Conservation (phyloP, 2,113 vertebrate species). For the Alosa alosa region DNA sequence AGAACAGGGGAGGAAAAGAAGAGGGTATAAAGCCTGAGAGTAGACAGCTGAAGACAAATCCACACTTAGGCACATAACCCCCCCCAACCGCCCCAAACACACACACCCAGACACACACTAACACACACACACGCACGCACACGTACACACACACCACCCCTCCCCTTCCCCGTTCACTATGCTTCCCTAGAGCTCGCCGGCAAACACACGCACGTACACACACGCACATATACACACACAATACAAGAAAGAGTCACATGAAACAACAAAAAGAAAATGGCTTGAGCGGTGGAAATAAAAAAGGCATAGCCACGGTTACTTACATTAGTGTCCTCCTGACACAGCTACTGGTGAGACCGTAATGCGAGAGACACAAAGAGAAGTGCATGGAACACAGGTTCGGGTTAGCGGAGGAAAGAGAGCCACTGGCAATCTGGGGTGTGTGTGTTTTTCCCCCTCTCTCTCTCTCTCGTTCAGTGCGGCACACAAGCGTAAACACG, state of each 20-base stretch:
- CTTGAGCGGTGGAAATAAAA: neutral
- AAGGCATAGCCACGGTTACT: conserved; percentile 54
- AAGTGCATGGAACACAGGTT: conserved; percentile 60
- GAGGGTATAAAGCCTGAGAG: conserved; percentile 54
- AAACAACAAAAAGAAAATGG: conserved; percentile 7
- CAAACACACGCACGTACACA: conserved; percentile 48
- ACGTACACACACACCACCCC: conserved; percentile 34
- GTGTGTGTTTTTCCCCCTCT: conserved; percentile 20
- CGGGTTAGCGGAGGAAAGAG: conserved; percentile 36
- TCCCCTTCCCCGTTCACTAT: conserved; percentile 51
- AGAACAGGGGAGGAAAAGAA: conserved; percentile 46
- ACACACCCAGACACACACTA: neutral
- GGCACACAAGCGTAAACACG: conserved; percentile 53
- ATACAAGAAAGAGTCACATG: neutral
- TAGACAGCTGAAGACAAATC: conserved; percentile 76
- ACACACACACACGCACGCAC: conserved; percentile 24
- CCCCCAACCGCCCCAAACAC: conserved; percentile 14
- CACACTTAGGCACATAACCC: conserved; percentile 57
- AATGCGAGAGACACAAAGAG: conserved; percentile 56
- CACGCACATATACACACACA: neutral
- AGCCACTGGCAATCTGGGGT: conserved; percentile 49
- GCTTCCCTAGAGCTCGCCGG: conserved; percentile 20
- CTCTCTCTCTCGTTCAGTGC: conserved; percentile 55
- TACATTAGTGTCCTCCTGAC: conserved; percentile 65
- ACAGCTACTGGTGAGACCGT: conserved; percentile 42